A percentile compares a stretch with the other conserved stretches of the same genome.
Evolutionary conservation across 2,113 vertebrate species (phyloP).

Genomic region (Oenanthe melanoleuca): DNA sequence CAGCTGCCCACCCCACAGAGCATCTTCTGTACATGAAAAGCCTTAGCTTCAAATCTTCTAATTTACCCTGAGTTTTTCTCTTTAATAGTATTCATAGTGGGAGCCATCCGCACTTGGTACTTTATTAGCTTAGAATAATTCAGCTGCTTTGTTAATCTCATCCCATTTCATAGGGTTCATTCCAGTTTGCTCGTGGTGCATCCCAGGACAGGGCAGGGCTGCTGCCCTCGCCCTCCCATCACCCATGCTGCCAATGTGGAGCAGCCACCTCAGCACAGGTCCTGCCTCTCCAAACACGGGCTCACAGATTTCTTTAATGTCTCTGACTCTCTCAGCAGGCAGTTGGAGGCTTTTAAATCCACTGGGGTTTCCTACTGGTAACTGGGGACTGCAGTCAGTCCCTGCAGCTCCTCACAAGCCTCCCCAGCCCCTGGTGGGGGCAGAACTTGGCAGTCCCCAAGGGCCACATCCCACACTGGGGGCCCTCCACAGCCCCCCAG

Average conservation of each 20-base stretch:
- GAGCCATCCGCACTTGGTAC: slow-evolving; percentile 59
- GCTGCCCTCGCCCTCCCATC: neutral
- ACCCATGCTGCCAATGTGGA: neutral
- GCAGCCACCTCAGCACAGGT: neutral
- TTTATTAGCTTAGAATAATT: slow-evolving; percentile 73
- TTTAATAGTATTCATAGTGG: slow-evolving; percentile 55
- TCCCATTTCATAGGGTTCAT: slow-evolving; percentile 43
- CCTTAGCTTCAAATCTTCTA: slow-evolving; percentile 54
- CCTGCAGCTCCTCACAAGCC: neutral
- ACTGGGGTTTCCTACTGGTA: neutral
- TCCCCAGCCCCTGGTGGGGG: neutral
- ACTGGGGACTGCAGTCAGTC: accelerated
- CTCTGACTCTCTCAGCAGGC: neutral
- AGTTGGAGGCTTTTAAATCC: neutral
- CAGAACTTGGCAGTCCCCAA: neutral
- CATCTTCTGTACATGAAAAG: slow-evolving; percentile 21
- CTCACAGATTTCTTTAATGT: neutral
- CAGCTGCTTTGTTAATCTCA: slow-evolving; percentile 66
- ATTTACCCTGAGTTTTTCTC: slow-evolving; percentile 53
- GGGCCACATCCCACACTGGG: accelerated
- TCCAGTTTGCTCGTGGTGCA: neutral
- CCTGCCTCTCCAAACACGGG: neutral
- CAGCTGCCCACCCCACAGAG: neutral
- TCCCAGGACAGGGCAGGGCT: neutral
- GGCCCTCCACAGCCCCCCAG: neutral